Evolutionary conservation across 2,888 invertebrate genomes (phyloP), one percentile per base, ranked within the genome.

Genomic region (Eurytoma californica): DNA sequence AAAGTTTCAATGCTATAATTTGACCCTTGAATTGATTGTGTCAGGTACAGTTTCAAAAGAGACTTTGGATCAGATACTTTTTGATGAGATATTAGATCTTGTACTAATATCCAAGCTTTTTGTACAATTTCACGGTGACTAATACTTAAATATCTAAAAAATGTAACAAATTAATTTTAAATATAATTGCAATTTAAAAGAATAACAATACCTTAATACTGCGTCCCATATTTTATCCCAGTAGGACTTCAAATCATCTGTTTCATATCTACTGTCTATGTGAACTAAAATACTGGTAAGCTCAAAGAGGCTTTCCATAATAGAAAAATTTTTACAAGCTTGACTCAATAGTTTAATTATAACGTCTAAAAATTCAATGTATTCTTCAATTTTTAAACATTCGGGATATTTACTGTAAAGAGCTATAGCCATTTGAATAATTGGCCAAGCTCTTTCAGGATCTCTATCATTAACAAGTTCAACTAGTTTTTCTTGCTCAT

Each of bases 131-230:
- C 91, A 73, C 90, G 90, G 77, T 91, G 91, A 83, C 91, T 91
- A 82, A 91, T 86, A 47, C 91, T 91, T 60, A 92, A 86, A 55
- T 91, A 91, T 82, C 92, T 92, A 82, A 80, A 89, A 90, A 72
- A 30, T 24, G 39, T 39, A 39, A 39, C 7, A 39, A 39, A 39
- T 39, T 39, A 39, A 39, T 39, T 9, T 39, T 39, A 9, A 77
- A 65, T 39, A 16, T 47, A 49, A 7, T 61, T 49, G 7, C 18
- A 63, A 65, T 47, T 18, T 5, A 28, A 28, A 53, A n/a, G 30
- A 47, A 13, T 47, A 58, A 57, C 57, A 39, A 81, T 86, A 91
- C 91, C 91, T 88, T 72, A 91, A 83, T 5, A 90, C 84, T 57
- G 88, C 87, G 78, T 90, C 90, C 86, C 89, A 90, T 63, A 91